Conservation (phyloP, 2,888 invertebrate species). For the Chorisops tibialis region DNA sequence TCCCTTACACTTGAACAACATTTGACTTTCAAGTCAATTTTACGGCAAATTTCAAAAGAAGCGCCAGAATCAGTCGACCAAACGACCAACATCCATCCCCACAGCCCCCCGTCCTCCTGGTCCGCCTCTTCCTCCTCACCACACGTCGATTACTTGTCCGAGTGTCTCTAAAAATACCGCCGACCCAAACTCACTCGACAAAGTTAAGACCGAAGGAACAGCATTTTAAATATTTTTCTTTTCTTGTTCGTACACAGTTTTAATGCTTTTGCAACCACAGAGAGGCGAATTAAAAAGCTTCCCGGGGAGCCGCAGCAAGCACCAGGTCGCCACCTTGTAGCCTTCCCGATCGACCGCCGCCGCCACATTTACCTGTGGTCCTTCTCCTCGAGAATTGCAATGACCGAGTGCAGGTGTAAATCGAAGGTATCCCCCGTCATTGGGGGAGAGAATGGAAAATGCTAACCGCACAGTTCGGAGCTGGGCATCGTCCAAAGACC, state of each 20-base stretch:
- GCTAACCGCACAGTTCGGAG: too few relatives aligned
- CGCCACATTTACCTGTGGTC: constrained; percentile 12
- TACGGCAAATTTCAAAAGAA: constrained; percentile 11
- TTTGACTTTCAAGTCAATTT: constrained; percentile 18
- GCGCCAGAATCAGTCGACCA: constrained; percentile 9
- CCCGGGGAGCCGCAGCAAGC: constrained; percentile 1
- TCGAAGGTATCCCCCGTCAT: neutral
- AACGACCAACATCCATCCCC: too few relatives aligned
- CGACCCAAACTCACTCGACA: neutral
- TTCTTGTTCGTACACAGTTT: too few relatives aligned
- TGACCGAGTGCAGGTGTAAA: constrained; percentile 15
- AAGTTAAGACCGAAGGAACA: neutral
- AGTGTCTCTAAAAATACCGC: neutral
- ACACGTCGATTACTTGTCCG: neutral
- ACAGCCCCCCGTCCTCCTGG: neutral
- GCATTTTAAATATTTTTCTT: too few relatives aligned
- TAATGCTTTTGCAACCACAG: constrained; percentile 5
- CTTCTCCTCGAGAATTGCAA: constrained; percentile 13
- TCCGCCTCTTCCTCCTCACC: neutral
- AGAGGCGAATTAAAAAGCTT: constrained; percentile 18
- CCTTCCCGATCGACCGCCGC: neutral
- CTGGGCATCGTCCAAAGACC: too few relatives aligned
- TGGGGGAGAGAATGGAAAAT: too few relatives aligned
- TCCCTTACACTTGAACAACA: neutral
- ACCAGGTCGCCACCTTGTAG: neutral